Conservation (phyloP, 1,140 invertebrate genomes). For the Drosophila trapezifrons region DNA sequence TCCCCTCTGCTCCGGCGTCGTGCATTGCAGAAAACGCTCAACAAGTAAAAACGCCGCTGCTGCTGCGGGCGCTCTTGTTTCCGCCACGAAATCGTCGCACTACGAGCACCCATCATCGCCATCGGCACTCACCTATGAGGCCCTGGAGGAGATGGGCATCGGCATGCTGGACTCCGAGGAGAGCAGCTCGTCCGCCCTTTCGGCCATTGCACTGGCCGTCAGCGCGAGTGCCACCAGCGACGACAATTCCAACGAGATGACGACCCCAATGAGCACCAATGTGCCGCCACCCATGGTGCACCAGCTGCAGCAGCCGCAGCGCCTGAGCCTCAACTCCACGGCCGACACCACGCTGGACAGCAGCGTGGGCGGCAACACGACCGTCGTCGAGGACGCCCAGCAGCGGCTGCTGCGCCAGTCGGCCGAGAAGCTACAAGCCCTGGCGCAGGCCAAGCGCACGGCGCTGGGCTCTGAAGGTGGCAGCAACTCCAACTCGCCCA, state of each 20-base stretch:
- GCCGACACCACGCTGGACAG: slow-evolving; percentile 54
- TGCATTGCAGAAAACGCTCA: slow-evolving; percentile 69
- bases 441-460: slow-evolving; percentile 51
- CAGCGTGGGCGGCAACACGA: slow-evolving; percentile 34
- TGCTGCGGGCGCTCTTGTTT: slow-evolving; percentile 7
- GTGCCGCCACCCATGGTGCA: slow-evolving; percentile 62
- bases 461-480: slow-evolving; percentile 34
- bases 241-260: slow-evolving; percentile 80
- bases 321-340: slow-evolving; percentile 50
- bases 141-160: slow-evolving; percentile 81
- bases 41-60: slow-evolving; percentile 42
- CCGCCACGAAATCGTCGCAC: slow-evolving; percentile 52
- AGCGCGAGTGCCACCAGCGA: slow-evolving; percentile 68
- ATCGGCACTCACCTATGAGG: slow-evolving; percentile 64
- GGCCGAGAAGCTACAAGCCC: slow-evolving; percentile 36
- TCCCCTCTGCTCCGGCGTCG: background rate
- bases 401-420: slow-evolving; percentile 35
- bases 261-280: slow-evolving; percentile 63
- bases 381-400: slow-evolving; percentile 49
- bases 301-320: slow-evolving; percentile 58
- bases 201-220: slow-evolving; percentile 66
- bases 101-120: slow-evolving; percentile 74
- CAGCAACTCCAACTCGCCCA: slow-evolving; percentile 70
- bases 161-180: slow-evolving; percentile 83
- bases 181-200: slow-evolving; percentile 75